phyloP scores from a whole-genome alignment of 1,140 invertebrate genomes.

The Bicyclus anynana region DNA sequence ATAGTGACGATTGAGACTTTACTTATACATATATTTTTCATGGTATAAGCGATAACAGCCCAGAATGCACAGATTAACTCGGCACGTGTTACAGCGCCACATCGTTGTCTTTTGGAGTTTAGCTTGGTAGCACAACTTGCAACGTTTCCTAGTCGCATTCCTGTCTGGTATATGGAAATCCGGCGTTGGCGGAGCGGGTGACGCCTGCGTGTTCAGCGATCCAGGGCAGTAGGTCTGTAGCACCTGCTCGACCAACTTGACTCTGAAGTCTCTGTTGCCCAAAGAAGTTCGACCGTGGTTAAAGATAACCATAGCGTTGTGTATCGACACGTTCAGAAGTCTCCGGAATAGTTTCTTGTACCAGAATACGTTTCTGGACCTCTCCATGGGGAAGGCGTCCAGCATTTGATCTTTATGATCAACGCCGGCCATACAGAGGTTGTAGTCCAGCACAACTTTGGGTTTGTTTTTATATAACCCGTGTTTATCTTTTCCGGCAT shows the following conservation, averaged over 20 bases:
- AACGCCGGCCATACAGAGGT: conserved; percentile 8
- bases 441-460: conserved; percentile 6
- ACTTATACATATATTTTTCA: background rate
- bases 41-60: background rate
- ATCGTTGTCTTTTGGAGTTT: background rate
- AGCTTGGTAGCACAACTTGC: background rate
- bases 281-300: background rate
- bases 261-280: background rate
- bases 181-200: background rate
- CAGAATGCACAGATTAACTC: background rate
- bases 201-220: background rate
- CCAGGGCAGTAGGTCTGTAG: background rate
- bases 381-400: conserved; percentile 1
- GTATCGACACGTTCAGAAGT: conserved; percentile 11
- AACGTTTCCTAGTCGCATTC: background rate
- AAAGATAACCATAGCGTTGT: conserved; percentile 4
- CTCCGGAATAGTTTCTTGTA: conserved; percentile 10
- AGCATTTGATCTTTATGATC: conserved; percentile 8
- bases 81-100: background rate
- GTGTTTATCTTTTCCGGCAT: conserved; percentile 5
- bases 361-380: background rate
- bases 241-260: background rate
- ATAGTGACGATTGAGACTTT: background rate
- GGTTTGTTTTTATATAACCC: conserved; percentile 6
- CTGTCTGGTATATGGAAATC: background rate